Evolutionary conservation across 2,113 vertebrate species (phyloP), one percentile per base, ranked within the genome.

Genomic region (Sceloporus tristichus): DNA sequence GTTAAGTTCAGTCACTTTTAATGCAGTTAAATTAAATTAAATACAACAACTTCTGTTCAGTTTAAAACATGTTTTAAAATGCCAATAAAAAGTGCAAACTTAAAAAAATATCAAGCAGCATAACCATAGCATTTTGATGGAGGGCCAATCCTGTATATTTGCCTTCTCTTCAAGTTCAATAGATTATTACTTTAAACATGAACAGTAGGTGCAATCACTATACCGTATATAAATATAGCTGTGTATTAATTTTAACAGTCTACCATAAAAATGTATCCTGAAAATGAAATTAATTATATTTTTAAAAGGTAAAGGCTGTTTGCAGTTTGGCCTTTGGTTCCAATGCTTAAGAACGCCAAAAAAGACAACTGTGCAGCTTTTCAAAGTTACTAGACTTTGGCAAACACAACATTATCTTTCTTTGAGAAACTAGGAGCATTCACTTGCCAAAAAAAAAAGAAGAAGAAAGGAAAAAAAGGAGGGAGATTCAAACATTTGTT

Each of bases 1-100:
- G 93, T 97, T 96, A 96, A 93, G 92, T 96, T 96, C 97, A 97
- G 95, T 97, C 96, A 96, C 95, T 96, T 97, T 94, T 92, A 96
- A 95, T 70, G 42, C 93, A 88, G 96, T 96, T 96, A 97, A 95
- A 97, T 97, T 97, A 96, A 95, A 96, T 96, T 93, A 96, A 96
- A 96, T 87, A 96, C 1, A 48, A 96, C 91, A 84, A 94, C 94
- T 93, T 89, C 87, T 95, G 95, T 95, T 95, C 94, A 96, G 95
- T 97, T 96, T 96, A 95, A 34, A 97, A 96, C 95, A 95, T 95
- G 38, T 92, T 95, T 94, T 93, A 85, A 95, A 97, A 96, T 89
- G 96, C 95, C 95, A 97, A 97, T 96, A 92, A 96, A 96, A 97
- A 97, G 97, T 97, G 97, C 97, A 97, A 97, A 96, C 93, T 95